Base-by-base conservation (phyloP, 2,888 invertebrate species). In the Nemapogon koenigi region DNA sequence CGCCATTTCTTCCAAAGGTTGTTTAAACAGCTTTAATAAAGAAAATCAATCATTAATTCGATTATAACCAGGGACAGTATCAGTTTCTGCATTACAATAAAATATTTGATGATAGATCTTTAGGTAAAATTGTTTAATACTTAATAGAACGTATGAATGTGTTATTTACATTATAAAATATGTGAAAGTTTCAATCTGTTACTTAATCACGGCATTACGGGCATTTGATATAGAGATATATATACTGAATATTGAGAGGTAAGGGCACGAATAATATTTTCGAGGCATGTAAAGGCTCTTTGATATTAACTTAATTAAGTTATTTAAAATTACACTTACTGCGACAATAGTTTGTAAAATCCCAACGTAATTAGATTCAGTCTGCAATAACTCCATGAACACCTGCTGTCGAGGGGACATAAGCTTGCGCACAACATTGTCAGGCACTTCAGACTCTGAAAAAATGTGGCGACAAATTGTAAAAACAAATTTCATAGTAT, bases 291-390 rank as follows among this genome's bases (percentile, higher is more conserved):
- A n/a, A n/a, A n/a, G n/a, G n/a, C n/a, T n/a, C n/a, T n/a, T n/a
- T n/a, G n/a, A n/a, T n/a, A n/a, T n/a, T n/a, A n/a, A n/a, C n/a
- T n/a, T n/a, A n/a, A n/a, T n/a, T n/a, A n/a, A n/a, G n/a, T n/a
- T n/a, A n/a, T n/a, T n/a, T n/a, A 35, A 26, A 3, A 6, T 13
- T 22, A 28, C 8, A 52, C 71, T 61, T 70, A 93, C 97, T 66
- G 87, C 91, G 59, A 96, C 87, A 55, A 99, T 94, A 26, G 95
- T 95, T 53, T 92, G 87, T 51, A 99, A 83, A 58, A 98, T 96
- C 43, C 90, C 90, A 42, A 98, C 96, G 69, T 98, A 99, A 82
- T 99, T 99, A 42, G 89, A 91, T 71, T 99, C 99, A 1, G 99
- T 99, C 68, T 96, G 94, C 45, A 94, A 85, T 52, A 99, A 83